phyloP scores from a whole-genome alignment of 1,140 invertebrate genomes.

The Camponotus floridanus region DNA sequence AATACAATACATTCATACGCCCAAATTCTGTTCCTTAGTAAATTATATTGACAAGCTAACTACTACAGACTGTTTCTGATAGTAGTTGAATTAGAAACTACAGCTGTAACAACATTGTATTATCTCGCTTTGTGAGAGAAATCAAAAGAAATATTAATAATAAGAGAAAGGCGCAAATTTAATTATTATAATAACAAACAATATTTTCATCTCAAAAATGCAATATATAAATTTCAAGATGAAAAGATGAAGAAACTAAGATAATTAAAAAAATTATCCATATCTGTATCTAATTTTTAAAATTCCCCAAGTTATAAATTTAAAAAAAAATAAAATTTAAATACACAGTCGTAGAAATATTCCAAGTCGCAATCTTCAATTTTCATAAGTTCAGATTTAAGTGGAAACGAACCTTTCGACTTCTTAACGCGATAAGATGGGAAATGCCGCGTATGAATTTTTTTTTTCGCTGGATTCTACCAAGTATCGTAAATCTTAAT shows the following conservation, averaged over 20 bases:
- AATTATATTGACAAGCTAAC: constrained; percentile 5
- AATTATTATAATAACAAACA: not conserved
- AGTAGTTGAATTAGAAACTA: not conserved
- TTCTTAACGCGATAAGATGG: not conserved
- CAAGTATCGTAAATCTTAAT: not conserved
- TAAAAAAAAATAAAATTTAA: not conserved
- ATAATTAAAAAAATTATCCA: not conserved
- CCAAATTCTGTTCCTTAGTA: constrained; percentile 16
- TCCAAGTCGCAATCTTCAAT: not conserved
- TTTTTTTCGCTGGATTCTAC: not conserved
- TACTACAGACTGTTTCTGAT: not conserved
- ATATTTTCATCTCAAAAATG: too few species aligned
- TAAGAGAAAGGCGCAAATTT: not conserved
- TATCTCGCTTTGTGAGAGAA: constrained; percentile 7
- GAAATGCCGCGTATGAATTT: not conserved
- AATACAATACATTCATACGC: not conserved
- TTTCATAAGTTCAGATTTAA: not conserved
- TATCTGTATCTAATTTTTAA: not conserved
- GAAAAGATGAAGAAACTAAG: not conserved
- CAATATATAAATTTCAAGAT: not conserved
- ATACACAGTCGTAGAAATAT: not conserved
- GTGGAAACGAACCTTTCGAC: not conserved
- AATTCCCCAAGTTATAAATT: not conserved
- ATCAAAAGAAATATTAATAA: not conserved
- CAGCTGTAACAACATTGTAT: not conserved